Conservation (phyloP, 2,888 invertebrate genomes). For the Agriotes lineatus region DNA sequence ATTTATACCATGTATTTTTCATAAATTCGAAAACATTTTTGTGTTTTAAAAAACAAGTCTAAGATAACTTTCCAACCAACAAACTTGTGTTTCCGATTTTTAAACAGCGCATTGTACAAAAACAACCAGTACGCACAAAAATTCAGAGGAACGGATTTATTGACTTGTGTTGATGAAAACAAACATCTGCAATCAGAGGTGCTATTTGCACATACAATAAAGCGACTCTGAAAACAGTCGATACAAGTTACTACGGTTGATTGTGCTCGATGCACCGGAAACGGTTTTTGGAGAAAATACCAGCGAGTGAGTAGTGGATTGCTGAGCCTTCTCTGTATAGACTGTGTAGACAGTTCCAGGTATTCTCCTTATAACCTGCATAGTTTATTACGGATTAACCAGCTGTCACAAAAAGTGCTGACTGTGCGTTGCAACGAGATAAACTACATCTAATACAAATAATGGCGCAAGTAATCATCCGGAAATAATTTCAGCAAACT, state of each 20-base stretch:
- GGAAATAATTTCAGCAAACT: slow-evolving; percentile 24
- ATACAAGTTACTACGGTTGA: slow-evolving; percentile 33
- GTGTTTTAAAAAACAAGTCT: too few species aligned
- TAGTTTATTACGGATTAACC: too few species aligned
- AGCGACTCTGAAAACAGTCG: slow-evolving; percentile 30
- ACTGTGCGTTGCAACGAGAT: not conserved
- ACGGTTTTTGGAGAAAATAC: slow-evolving; percentile 17
- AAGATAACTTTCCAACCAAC: too few species aligned
- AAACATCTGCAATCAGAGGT: slow-evolving; percentile 39
- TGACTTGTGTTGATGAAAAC: slow-evolving; percentile 44
- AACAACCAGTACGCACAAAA: too few species aligned
- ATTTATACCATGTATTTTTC: too few species aligned
- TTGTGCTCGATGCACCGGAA: slow-evolving; percentile 29
- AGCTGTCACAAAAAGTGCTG: not conserved
- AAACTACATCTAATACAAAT: slow-evolving; percentile 14
- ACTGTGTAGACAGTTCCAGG: not conserved
- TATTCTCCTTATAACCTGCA: too few species aligned
- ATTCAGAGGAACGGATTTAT: slow-evolving; percentile 35
- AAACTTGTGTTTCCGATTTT: too few species aligned
- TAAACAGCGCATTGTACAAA: too few species aligned
- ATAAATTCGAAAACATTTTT: too few species aligned
- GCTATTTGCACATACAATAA: slow-evolving; percentile 37
- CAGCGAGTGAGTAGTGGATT: too few species aligned
- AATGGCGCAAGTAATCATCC: slow-evolving; percentile 6
- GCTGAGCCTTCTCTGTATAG: not conserved